These are phyloP conservation scores for Ips nitidus DNA, from an alignment of 1,140 invertebrate genomes.

Conservation along the genomic window DNA sequence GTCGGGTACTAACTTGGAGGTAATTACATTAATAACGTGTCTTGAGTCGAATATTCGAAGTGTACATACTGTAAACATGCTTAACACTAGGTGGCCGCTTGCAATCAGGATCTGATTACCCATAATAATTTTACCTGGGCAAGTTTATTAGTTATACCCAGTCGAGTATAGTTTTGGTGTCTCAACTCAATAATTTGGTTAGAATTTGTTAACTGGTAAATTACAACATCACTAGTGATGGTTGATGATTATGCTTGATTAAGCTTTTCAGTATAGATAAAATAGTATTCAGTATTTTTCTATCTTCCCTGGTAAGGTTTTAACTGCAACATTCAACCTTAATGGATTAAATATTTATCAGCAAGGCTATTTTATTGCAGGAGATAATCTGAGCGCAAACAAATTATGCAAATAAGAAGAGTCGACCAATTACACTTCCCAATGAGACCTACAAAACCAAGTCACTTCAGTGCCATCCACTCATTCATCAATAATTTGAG, in stretches of 20 bases:
- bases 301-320: too few relatives aligned
- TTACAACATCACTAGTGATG: too few relatives aligned
- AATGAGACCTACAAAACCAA: not conserved
- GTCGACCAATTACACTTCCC: slow-evolving; percentile 1
- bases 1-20: not conserved
- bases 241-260: too few relatives aligned
- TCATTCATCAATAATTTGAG: not conserved
- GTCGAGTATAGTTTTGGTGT: too few relatives aligned
- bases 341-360: not conserved
- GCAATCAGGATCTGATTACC: not conserved
- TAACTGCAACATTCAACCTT: too few relatives aligned
- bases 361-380: not conserved
- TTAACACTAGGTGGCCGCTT: not conserved
- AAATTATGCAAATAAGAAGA: slow-evolving; percentile 1
- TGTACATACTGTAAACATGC: slow-evolving; percentile 1
- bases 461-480: not conserved
- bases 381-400: not conserved
- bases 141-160: too few relatives aligned
- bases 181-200: too few relatives aligned
- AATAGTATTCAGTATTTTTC: too few relatives aligned
- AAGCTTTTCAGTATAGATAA: too few relatives aligned
- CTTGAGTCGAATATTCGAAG: not conserved
- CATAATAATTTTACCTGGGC: too few relatives aligned
- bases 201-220: too few relatives aligned
- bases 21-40: slow-evolving; percentile 13